Base-by-base conservation (phyloP, 2,797 vertebrate genomes). In the Gymnocypris eckloni region DNA sequence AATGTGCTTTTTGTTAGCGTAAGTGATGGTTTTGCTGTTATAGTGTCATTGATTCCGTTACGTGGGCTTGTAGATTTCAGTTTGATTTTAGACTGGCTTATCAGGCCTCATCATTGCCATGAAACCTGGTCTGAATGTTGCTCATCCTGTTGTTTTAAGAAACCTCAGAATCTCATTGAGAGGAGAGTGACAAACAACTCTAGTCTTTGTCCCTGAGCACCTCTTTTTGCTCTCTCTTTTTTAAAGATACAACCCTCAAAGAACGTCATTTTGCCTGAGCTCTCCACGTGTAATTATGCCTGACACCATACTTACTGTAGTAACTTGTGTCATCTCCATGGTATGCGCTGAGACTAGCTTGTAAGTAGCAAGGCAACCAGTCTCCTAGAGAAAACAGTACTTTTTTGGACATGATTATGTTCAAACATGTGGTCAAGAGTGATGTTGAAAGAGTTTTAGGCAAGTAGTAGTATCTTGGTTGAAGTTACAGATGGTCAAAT, bases 101-200 rank as follows among this genome's bases (percentile, higher is more conserved):
- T 92, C 89, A 88, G 82, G 87, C 87, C 83, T 87, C 69, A 89
- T 89, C 83, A 86, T 80, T 89, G 91, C 89, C 90, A 61, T 85
- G 43, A 88, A 90, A 89, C 79, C 61, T 84, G 54, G 80, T 41
- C 76, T 90, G 82, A 94, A 91, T 93, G 92, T 90, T 81, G 86
- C 89, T 92, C 86, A 86, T 93, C 91, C 89, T 89, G 91, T 94
- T 89, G 89, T 71, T 77, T 75, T 66, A 45, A 91, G 56, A 78
- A 76, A 12, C 41, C 87, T 18, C 78, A 80, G 59, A 70, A 83
- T 89, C 84, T 83, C 43, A 87, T 81, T 90, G 90, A 11, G 86
- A 61, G 76, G 56, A 87, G 89, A 89, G 82, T 54, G 88, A 80
- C 86, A 43, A 91, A 86, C 86, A 67, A 48, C 61, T 52, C 25